Evolutionary conservation across 2,888 invertebrate genomes (phyloP), one percentile per base, ranked within the genome.

Genomic region (Ophioninae sp.): DNA sequence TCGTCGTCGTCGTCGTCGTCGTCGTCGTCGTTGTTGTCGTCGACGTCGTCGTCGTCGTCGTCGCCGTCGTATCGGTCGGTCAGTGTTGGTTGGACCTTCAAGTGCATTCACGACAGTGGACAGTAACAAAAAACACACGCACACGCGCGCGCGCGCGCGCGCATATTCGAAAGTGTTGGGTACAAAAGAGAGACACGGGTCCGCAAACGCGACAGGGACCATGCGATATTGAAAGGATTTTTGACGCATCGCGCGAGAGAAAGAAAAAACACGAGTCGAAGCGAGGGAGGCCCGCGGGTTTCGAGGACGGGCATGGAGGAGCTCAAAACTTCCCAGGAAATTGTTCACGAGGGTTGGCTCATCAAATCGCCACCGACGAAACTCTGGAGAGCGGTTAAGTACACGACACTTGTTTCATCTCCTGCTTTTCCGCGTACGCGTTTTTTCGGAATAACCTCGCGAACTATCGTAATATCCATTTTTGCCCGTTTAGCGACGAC

Each of bases 331-430:
- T 94, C 94, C 86, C 94, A 95, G 93, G 97, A 97, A 93, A 95
- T 96, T 86, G 96, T 97, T 87, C 96, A 96, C 92, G 97, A 97
- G 94, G 99, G 99, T 86, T 99, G 98, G 98, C 94, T 99, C 89
- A 98, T 97, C 84, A 99, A 99, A 94, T 98, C 98, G 82, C 98
- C 98, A 88, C 98, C 98, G 83, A 96, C 97, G 82, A 98, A 97
- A 94, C 96, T 98, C 92, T 98, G 97, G 96, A 95, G 97, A 95
- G 98, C 98, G 93, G 98, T 98, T 95, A 96, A 97, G 96, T 67
- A 37, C 10, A 44, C 56, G 23, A 30, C 6, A 39, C 21, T 81
- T 76, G 7, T 37, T 65, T 59, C 23, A 77, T 67, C 65, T 8
- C 56, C 1, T 7, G 41, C 44, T 56, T 37, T 13, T 6, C 7